phyloP scores from a whole-genome alignment of 2,113 vertebrate species.

The Lasiurus borealis region DNA sequence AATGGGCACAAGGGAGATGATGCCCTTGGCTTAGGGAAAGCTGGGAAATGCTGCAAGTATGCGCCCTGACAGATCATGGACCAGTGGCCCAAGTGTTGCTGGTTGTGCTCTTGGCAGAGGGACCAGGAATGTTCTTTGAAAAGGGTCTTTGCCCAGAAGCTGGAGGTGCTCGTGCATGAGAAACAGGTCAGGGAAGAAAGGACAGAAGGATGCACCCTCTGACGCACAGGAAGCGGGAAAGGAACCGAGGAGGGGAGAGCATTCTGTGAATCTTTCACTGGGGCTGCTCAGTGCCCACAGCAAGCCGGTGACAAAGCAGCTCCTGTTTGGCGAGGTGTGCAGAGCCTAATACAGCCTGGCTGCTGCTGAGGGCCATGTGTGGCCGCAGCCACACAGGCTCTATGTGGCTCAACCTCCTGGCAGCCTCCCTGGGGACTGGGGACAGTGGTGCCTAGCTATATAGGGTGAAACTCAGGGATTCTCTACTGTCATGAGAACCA shows the following conservation, averaged over 20 bases:
- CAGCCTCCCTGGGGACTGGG: background rate
- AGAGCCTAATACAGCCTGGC: slow-evolving; percentile 58
- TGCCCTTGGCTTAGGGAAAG: background rate
- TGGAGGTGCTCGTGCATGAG: background rate
- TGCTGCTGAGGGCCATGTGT: rapidly evolving
- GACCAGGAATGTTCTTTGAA: background rate
- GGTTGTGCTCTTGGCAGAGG: background rate
- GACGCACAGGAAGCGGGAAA: slow-evolving; percentile 77
- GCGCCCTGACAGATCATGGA: rapidly evolving
- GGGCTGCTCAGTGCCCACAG: slow-evolving; percentile 79
- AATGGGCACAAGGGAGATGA: rapidly evolving
- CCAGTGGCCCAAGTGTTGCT: no score
- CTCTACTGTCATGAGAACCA: background rate
- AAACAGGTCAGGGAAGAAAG: background rate
- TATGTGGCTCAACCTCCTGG: rapidly evolving
- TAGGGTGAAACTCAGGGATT: background rate
- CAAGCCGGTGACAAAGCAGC: slow-evolving; percentile 80
- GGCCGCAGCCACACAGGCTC: rapidly evolving
- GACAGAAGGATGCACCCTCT: slow-evolving; percentile 56
- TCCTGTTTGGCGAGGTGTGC: slow-evolving; percentile 79
- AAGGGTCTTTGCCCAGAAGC: background rate
- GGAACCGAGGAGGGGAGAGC: slow-evolving; percentile 73
- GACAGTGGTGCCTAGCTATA: background rate
- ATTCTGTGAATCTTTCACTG: slow-evolving; percentile 74
- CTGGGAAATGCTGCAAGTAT: rapidly evolving